Conservation (phyloP, 92 coral and sea anemone genomes). For the Muricea muricata region DNA sequence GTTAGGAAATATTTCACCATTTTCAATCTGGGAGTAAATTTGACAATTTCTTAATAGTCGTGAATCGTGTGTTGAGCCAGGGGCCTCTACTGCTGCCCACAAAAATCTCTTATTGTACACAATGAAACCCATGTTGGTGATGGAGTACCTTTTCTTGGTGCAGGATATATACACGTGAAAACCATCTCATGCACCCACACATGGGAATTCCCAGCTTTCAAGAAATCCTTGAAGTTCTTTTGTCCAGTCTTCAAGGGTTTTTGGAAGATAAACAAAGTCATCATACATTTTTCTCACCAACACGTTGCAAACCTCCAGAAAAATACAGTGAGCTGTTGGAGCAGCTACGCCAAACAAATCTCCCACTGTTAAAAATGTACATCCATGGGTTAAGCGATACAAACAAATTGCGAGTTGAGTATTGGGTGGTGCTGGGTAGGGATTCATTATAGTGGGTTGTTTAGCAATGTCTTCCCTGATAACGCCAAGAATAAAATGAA, state of each 20-base stretch:
- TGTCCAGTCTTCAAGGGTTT: constrained; percentile 21
- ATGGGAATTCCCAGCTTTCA: constrained; percentile 23
- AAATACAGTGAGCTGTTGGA: constrained; percentile 38
- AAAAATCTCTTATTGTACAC: constrained; percentile 64
- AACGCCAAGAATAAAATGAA: constrained; percentile 43
- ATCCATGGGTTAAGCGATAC: constrained; percentile 10
- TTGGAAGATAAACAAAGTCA: too few relatives aligned
- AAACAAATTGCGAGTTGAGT: too few relatives aligned
- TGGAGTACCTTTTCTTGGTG: constrained; percentile 64
- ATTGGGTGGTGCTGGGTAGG: constrained; percentile 59
- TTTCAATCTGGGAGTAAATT: background rate
- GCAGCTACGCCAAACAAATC: constrained; percentile 57
- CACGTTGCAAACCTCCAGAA: constrained; percentile 37
- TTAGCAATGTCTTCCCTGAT: background rate
- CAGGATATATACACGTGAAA: constrained; percentile 64
- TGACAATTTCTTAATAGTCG: background rate
- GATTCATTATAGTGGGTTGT: constrained; percentile 18
- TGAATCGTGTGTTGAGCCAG: background rate
- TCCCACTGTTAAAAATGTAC: constrained; percentile 52
- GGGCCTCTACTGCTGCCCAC: constrained; percentile 69
- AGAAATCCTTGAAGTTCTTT: constrained; percentile 48
- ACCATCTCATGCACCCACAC: constrained; percentile 70
- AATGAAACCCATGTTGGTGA: constrained; percentile 64
- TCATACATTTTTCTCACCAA: too few relatives aligned
- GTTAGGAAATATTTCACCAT: background rate